These are phyloP conservation scores for Perognathus longimembris DNA, from an alignment of 2,113 vertebrate genomes.

Conservation along the genomic window DNA sequence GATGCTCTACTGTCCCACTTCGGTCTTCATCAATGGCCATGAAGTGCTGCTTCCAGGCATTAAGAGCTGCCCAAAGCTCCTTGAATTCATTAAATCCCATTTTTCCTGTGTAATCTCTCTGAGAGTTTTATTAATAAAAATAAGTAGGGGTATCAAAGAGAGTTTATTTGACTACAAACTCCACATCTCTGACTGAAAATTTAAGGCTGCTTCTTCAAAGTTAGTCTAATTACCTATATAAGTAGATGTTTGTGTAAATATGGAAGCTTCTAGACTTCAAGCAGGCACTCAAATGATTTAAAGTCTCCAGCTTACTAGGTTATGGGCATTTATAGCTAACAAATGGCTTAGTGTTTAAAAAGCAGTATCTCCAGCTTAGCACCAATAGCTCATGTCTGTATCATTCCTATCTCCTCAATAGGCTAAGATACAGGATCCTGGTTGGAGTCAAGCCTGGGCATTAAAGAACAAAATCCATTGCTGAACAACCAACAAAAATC, in stretches of 20 bases:
- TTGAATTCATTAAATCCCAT: conserved; percentile 96
- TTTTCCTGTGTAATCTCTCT: conserved; percentile 94
- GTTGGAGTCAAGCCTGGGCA: too few species aligned
- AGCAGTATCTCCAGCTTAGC: background rate
- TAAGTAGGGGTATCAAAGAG: conserved; percentile 38
- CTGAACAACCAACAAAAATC: too few species aligned
- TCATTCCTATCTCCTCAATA: too few species aligned
- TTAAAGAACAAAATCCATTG: too few species aligned
- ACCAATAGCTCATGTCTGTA: too few species aligned
- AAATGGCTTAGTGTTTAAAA: conserved; percentile 40
- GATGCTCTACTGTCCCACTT: conserved; percentile 92
- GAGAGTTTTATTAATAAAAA: conserved; percentile 85
- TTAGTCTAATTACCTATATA: background rate
- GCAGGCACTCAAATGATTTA: conserved; percentile 53
- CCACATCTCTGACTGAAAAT: conserved; percentile 2
- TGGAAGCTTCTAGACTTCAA: conserved; percentile 38
- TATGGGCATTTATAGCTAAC: background rate
- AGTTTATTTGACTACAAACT: conserved; percentile 33
- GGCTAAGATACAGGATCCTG: too few species aligned
- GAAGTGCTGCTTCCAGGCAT: conserved; percentile 96
- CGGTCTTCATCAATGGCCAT: conserved; percentile 91
- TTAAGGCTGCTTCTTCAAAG: background rate
- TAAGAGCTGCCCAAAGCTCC: conserved; percentile 92
- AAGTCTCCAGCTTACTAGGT: conserved; percentile 25
- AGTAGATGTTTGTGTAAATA: background rate